Conservation (phyloP, 2,797 vertebrate species). For the Astyanax mexicanus region DNA sequence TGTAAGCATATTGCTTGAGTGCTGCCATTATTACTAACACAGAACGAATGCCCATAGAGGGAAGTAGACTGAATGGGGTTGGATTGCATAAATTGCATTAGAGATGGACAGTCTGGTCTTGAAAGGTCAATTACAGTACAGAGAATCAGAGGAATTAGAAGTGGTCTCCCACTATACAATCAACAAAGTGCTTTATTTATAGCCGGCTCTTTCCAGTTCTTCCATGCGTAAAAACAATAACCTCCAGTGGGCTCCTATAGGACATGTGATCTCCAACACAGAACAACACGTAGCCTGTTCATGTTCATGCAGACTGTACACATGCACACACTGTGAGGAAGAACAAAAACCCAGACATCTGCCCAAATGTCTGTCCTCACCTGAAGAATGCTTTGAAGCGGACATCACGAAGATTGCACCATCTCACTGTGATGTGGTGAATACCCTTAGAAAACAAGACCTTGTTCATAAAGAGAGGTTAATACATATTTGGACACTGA, state of each 20-base stretch:
- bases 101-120: neutral
- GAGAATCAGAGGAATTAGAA: neutral
- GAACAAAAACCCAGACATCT: slow-evolving; percentile 27
- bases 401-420: neutral
- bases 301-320: neutral
- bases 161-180: neutral
- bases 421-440: neutral
- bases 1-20: neutral
- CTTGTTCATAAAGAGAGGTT: too few relatives aligned
- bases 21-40: neutral
- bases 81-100: neutral
- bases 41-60: neutral
- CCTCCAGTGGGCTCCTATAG: slow-evolving; percentile 5
- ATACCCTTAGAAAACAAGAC: too few relatives aligned
- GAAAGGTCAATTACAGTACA: neutral
- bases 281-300: neutral
- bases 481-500: too few relatives aligned
- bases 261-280: neutral
- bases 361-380: slow-evolving; percentile 23
- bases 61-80: neutral
- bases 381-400: neutral
- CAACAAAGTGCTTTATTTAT: slow-evolving; percentile 14
- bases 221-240: neutral
- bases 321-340: neutral
- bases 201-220: neutral